These are phyloP conservation scores for Pristionchus pacificus DNA, from an alignment of 1,140 invertebrate species.

Conservation along the genomic window DNA sequence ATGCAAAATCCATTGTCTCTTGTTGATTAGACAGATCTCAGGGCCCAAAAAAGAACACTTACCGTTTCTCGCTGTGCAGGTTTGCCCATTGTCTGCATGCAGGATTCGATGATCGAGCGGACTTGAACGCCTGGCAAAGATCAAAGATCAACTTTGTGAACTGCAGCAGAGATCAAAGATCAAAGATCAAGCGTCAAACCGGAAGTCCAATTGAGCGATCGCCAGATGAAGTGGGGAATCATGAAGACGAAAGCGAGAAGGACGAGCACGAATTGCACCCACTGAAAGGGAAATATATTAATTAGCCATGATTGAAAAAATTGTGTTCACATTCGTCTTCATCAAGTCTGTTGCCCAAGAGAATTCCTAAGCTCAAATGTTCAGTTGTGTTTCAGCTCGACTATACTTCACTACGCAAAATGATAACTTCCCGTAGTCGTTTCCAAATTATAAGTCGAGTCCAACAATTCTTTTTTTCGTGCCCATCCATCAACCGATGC, in stretches of 20 bases:
- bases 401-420: too few species aligned
- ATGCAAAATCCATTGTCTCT: constrained; percentile 4
- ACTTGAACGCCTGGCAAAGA: constrained; percentile 36
- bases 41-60: too few species aligned
- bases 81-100: neutral
- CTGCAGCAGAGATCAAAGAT: too few species aligned
- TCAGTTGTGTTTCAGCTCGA: too few species aligned
- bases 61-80: neutral
- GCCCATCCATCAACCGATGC: too few species aligned
- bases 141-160: neutral
- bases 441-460: too few species aligned
- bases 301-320: neutral
- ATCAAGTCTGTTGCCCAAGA: too few species aligned
- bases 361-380: too few species aligned
- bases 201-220: constrained; percentile 35
- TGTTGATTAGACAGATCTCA: too few species aligned
- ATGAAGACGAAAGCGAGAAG: constrained; percentile 37
- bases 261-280: constrained; percentile 40
- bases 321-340: too few species aligned
- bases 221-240: constrained; percentile 37
- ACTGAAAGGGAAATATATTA: constrained; percentile 15
- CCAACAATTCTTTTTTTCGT: too few species aligned
- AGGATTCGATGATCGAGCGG: constrained; percentile 32
- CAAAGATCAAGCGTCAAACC: neutral
- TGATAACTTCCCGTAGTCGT: too few species aligned